A percentile compares a stretch with the other conserved stretches of the same genome.
phyloP scores from a whole-genome alignment of 2,797 vertebrate species.

The Australoheros facetus region DNA sequence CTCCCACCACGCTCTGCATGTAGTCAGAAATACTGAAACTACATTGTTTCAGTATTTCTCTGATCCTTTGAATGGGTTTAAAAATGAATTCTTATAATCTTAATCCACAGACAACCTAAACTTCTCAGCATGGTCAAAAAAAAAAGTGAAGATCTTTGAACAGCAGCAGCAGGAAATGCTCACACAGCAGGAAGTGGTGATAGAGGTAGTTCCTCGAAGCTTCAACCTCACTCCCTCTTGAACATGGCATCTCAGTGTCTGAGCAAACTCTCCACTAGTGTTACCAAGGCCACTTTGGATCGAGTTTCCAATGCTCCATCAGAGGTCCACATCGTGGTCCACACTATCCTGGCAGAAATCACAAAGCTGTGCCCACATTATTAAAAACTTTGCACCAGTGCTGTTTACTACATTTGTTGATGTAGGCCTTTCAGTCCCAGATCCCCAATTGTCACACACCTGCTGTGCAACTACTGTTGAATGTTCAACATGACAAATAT shows the following conservation, averaged over 20 bases:
- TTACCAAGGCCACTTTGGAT: neutral
- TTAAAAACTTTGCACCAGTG: neutral
- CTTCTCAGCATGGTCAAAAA: neutral
- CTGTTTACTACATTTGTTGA: no score
- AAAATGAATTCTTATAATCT: neutral
- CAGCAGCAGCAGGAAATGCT: neutral
- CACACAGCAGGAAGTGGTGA: neutral
- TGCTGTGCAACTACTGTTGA: no score
- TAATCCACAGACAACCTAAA: neutral
- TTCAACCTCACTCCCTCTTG: neutral
- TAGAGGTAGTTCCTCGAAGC: neutral
- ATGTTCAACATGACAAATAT: no score
- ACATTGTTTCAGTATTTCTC: neutral
- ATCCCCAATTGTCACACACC: no score
- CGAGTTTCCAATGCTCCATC: neutral
- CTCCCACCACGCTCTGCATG: conserved; percentile 66
- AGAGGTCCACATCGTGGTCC: no score
- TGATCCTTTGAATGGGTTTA: neutral
- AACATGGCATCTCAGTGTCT: neutral
- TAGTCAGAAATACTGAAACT: conserved; percentile 58
- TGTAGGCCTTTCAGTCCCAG: no score
- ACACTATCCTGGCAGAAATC: no score
- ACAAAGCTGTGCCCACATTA: no score
- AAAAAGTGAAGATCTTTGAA: neutral
- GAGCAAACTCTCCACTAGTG: neutral